Percentiles rank a stretch among this genome's conserved stretches.
These are phyloP conservation scores for Metridium senile DNA, from an alignment of 92 coral and sea anemone genomes.

Conservation along the genomic window DNA sequence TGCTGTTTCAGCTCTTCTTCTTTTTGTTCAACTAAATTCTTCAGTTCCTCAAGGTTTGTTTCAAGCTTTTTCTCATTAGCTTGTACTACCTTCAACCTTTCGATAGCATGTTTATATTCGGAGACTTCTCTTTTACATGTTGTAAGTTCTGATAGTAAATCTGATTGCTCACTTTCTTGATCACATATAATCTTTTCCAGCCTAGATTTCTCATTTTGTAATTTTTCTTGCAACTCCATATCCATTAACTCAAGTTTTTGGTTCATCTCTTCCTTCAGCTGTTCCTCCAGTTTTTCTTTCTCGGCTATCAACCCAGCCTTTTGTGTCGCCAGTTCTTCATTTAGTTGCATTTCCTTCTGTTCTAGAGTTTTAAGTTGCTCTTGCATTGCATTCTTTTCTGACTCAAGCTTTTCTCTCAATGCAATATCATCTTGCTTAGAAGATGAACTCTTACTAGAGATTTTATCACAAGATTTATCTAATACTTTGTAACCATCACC, in stretches of 20 bases:
- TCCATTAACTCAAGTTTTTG: constrained; percentile 89
- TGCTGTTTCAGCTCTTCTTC: constrained; percentile 77
- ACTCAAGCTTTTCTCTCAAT: constrained; percentile 66
- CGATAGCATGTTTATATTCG: constrained; percentile 74
- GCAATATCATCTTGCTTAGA: constrained; percentile 76
- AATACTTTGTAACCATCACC: constrained; percentile 55
- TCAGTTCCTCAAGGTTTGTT: constrained; percentile 73
- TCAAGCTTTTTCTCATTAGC: constrained; percentile 81
- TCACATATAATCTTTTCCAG: constrained; percentile 80
- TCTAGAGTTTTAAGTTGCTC: constrained; percentile 65
- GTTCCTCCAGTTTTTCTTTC: constrained; percentile 77
- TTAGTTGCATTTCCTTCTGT: constrained; percentile 74
- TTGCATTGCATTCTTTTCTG: constrained; percentile 68
- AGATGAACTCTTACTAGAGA: constrained; percentile 68
- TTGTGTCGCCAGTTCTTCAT: constrained; percentile 76
- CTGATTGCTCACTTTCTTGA: constrained; percentile 78
- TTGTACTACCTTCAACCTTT: constrained; percentile 74
- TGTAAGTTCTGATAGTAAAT: constrained; percentile 58
- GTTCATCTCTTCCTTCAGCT: constrained; percentile 75
- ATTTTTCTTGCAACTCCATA: constrained; percentile 77
- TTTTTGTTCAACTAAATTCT: constrained; percentile 70
- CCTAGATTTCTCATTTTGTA: constrained; percentile 68
- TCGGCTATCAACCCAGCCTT: constrained; percentile 83
- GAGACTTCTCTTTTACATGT: constrained; percentile 41
- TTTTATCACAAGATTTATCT: constrained; percentile 68